phyloP scores from a whole-genome alignment of 2,888 invertebrate genomes.

The Luffia ferchaultella region DNA sequence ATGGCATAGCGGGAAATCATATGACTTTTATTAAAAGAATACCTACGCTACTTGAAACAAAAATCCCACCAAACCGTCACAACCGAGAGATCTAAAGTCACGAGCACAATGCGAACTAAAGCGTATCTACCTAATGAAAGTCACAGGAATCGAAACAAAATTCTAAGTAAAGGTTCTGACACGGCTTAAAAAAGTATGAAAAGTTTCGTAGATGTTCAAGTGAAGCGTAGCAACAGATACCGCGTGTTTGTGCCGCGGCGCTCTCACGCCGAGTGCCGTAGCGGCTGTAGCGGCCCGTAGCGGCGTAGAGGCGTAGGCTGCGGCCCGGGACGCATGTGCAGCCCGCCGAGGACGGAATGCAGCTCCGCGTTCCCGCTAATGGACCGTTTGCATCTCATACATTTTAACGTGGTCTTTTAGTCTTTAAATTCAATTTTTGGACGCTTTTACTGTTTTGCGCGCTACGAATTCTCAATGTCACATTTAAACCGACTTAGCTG shows the following conservation, averaged over 20 bases:
- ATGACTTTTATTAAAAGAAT: slow-evolving; percentile 16
- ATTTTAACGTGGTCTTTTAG: background rate
- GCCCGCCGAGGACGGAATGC: slow-evolving; percentile 1
- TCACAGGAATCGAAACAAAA: slow-evolving; percentile 23
- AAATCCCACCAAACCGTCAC: slow-evolving; percentile 1
- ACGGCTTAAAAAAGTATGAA: slow-evolving; percentile 46
- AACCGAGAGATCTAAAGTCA: background rate
- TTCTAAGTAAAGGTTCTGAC: slow-evolving; percentile 12
- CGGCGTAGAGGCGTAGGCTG: slow-evolving; percentile 17
- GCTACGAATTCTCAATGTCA: too few relatives aligned
- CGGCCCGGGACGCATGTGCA: slow-evolving; percentile 49
- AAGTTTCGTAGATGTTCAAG: slow-evolving; percentile 40
- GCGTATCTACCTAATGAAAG: slow-evolving; percentile 19
- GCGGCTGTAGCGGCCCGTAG: slow-evolving; percentile 28
- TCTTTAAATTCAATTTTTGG: too few relatives aligned
- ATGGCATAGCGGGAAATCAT: slow-evolving; percentile 2
- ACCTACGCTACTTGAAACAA: slow-evolving; percentile 12
- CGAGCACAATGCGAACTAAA: slow-evolving; percentile 16
- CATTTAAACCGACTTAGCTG: too few relatives aligned
- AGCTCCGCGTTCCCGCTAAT: slow-evolving; percentile 2
- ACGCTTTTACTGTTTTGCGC: too few relatives aligned
- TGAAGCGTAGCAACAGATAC: slow-evolving; percentile 39
- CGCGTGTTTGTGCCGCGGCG: slow-evolving; percentile 33
- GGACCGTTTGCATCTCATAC: background rate
- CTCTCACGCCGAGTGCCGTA: slow-evolving; percentile 50